Conservation (phyloP, 2,888 invertebrate genomes). For the Conistra vaccinii region DNA sequence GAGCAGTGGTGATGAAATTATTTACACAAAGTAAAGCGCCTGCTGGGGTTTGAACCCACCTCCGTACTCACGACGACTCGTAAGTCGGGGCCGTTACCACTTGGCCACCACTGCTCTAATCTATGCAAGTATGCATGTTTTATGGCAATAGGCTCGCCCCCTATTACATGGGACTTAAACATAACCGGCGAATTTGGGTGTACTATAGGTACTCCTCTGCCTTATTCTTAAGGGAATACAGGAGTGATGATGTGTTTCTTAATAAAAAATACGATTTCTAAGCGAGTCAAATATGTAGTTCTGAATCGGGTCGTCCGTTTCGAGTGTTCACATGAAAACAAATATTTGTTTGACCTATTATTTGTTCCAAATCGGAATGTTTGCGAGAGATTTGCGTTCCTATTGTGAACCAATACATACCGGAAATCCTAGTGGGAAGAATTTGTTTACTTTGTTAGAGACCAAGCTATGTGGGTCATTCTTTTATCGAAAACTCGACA, state of each 20-base stretch:
- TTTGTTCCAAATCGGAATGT: slow-evolving; percentile 19
- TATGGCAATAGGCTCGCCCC: neutral
- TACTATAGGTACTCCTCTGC: neutral
- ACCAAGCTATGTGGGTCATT: neutral
- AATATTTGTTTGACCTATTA: slow-evolving; percentile 18
- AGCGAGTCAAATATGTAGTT: neutral
- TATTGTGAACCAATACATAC: neutral
- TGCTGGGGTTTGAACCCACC: too few relatives aligned
- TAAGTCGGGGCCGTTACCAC: too few relatives aligned
- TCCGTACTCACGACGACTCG: too few relatives aligned
- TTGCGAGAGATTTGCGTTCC: slow-evolving; percentile 17
- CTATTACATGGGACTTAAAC: neutral
- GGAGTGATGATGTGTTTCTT: neutral
- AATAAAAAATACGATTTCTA: neutral
- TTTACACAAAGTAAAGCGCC: too few relatives aligned
- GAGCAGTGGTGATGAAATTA: too few relatives aligned
- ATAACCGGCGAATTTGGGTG: neutral
- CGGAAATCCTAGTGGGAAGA: neutral
- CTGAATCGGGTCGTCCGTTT: neutral
- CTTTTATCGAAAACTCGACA: neutral
- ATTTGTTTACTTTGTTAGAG: slow-evolving; percentile 7
- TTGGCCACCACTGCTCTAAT: too few relatives aligned
- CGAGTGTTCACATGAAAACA: slow-evolving; percentile 11
- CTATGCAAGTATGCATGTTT: neutral
- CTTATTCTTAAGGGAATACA: neutral